Evolutionary conservation across 2,113 vertebrate species (phyloP), one percentile per base, ranked within the genome.

Genomic region (Anser brachyrhynchus): DNA sequence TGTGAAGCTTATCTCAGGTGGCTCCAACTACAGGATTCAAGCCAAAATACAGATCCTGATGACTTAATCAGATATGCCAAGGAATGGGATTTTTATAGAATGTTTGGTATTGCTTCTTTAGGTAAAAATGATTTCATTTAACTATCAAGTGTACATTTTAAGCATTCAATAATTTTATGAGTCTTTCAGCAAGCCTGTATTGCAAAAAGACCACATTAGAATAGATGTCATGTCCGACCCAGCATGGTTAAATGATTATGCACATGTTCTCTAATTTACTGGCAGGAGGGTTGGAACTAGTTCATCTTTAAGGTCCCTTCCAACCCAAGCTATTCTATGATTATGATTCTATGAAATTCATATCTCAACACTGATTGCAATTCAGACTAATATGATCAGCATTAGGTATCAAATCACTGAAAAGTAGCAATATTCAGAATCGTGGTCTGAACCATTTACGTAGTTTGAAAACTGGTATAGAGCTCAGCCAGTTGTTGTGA

Each of bases 11-110:
- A 99, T 96, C 96, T 99, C 94, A 94, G 99, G 67, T 99, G 99
- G 99, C 98, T 99, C 57, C 98, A 98, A 52, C 98, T 99, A 16
- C 99, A 99, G n/a, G 98, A 98, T 93, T 98, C 99, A 8, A 98
- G 97, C 96, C 98, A 96, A 96, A 99, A 96, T 95, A 93, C 62
- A 6, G 98, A 99, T 92, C 99, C 99, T 1, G 98, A 99, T 5
- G 99, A 99, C 97, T 98, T 99, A 90, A 99, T 99, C 97, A 97
- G 99, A 97, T 99, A 99, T 85, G 98, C 99, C 67, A 99, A 98
- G 90, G 99, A 99, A 83, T 99, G 99, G 99, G 99, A 99, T 91
- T 99, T 99, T 97, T 99, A 99, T 49, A 90, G 97, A 96, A 98
- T 99, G 99, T 99, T 99, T 95, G 98, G 98, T 54, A 86, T 99